A percentile compares a stretch with the other conserved stretches of the same genome.
Evolutionary conservation across 37 sponge, comb jelly and placozoan species (phyloP).

Genomic region (Corticium candelabrum): DNA sequence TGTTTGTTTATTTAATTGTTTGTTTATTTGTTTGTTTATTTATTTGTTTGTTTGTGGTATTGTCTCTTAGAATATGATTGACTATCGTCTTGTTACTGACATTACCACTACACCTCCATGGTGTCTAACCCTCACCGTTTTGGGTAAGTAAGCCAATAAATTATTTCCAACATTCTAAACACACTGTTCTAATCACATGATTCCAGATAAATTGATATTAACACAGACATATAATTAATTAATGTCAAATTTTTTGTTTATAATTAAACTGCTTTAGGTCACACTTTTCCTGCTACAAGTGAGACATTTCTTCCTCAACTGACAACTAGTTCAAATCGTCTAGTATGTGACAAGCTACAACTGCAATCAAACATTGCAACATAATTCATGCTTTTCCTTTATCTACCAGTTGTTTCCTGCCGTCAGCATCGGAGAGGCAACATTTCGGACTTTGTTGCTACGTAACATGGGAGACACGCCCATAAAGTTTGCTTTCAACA

Average conservation of each 20-base stretch:
- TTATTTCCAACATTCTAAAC: too few species aligned
- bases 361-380: too few species aligned
- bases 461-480: not conserved
- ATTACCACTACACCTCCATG: not conserved
- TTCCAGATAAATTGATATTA: too few species aligned
- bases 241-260: too few species aligned
- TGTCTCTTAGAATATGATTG: not conserved
- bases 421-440: not conserved
- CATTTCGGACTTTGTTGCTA: not conserved
- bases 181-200: too few species aligned
- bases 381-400: too few species aligned
- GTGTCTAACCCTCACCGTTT: not conserved
- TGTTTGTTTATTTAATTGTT: too few species aligned
- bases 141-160: too few species aligned
- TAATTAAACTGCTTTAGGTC: too few species aligned
- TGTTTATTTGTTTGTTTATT: too few species aligned
- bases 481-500: not conserved
- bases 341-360: not conserved
- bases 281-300: not conserved
- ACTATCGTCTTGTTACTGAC: not conserved
- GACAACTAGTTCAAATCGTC: not conserved
- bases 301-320: not conserved
- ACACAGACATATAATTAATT: too few species aligned
- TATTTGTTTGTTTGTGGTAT: too few species aligned
- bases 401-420: not conserved